Percentiles rank a stretch among this genome's conserved stretches.
Evolutionary conservation across 2,113 vertebrate species (phyloP).

Genomic region (Rhegmatorhina hoffmannsi): DNA sequence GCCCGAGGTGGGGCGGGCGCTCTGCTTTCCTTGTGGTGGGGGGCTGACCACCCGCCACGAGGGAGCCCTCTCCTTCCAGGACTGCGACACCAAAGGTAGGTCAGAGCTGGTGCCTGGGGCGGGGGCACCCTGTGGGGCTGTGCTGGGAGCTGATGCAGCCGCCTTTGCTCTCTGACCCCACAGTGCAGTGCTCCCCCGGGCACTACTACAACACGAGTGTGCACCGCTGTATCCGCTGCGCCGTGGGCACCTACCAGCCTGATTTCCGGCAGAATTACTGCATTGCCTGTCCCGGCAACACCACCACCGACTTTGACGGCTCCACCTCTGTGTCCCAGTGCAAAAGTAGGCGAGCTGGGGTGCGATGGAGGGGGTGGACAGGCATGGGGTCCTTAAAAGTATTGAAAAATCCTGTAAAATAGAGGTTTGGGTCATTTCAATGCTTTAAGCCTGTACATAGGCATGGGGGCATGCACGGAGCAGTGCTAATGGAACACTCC

Average conservation of each 20-base stretch:
- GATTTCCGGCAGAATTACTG: conserved; percentile 98
- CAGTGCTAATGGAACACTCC: neutral
- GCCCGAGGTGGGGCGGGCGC: conserved; percentile 87
- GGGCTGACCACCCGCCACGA: conserved; percentile 91
- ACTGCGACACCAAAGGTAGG: conserved; percentile 97
- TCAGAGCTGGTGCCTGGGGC: neutral
- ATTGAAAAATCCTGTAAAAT: neutral
- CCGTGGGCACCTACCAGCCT: conserved; percentile 91
- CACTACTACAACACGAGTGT: conserved; percentile 97
- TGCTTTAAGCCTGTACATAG: neutral
- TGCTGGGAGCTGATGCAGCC: neutral
- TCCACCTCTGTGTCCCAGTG: conserved; percentile 95
- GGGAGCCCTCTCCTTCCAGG: conserved; percentile 91
- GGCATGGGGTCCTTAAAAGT: neutral
- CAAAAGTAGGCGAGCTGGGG: conserved; percentile 85
- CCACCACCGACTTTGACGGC: conserved; percentile 95
- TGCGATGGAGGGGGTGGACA: accelerated
- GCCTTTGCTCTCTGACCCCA: neutral
- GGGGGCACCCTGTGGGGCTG: neutral
- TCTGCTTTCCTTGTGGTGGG: conserved; percentile 94
- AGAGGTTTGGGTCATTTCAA: neutral
- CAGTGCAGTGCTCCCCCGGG: conserved; percentile 94
- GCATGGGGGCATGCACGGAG: neutral
- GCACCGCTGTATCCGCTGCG: conserved; percentile 95
- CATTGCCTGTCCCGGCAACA: conserved; percentile 93